Base-by-base conservation (phyloP, 1,140 invertebrate species). In the Heterodera schachtii region DNA sequence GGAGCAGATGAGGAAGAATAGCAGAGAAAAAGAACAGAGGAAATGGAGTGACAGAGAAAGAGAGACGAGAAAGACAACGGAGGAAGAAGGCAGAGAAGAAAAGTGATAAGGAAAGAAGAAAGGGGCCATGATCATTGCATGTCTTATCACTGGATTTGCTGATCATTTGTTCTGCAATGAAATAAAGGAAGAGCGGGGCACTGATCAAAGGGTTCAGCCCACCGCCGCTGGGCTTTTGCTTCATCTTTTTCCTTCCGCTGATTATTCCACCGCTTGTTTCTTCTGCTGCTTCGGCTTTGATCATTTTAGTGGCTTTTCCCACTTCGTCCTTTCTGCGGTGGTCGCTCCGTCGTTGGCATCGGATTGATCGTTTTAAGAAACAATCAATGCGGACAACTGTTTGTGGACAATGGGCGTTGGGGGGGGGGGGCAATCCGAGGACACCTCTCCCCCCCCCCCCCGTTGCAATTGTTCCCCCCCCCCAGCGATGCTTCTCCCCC, bases 281-380 rank as follows among this genome's bases (percentile, higher is more conserved):
- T 60, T 60, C 57, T 19, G 11, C 57, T 60, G 16, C 49, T 13
- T 44, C 46, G 75, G 44, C 13, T 44, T 73, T 13, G 60, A 16
- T 13, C 70, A 69, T 77, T 77, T 70, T 69, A 76, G n/a, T 77
- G 46, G 49, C 71, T 77, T 52, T 77, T 64, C 31, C 46, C 74
- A 4, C n/a, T 8, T 31, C 11, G 19, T 71, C 9, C 31, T 41
- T 60, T 71, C 7, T 71, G 69, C 69, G 69, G 69, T 71, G 31
- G 16, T 71, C 9, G 31, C 69, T 41, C 21, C 69, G 16, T 60
- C 57, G 57, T 60, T 60, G 57, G 69, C 69, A 71, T 43, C 41
- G n/a, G 5, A 71, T 71, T 71, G 69, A 46, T 41, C 9, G 69
- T 19, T 71, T 43, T 16, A 31, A 31, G 69, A 31, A 71, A 6